Evolutionary conservation across 2,888 invertebrate species (phyloP).

Genomic region (Ochlodes sylvanus): DNA sequence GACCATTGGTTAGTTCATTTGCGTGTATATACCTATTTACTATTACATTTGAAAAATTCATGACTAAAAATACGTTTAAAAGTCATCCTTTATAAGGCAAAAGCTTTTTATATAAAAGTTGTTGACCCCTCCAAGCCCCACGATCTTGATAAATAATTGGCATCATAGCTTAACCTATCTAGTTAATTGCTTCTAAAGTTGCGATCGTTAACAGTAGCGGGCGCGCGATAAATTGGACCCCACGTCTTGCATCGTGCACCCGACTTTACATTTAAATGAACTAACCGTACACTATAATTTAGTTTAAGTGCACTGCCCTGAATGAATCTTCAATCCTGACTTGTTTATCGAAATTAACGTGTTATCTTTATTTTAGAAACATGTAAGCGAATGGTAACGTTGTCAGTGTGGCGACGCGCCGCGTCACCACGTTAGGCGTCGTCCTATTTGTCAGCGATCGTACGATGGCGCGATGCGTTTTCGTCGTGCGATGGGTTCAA

Average conservation of each 20-base stretch:
- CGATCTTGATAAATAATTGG: slow-evolving; percentile 24
- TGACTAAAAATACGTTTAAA: too few species aligned
- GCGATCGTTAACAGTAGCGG: slow-evolving; percentile 33
- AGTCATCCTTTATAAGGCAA: too few species aligned
- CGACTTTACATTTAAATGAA: slow-evolving; percentile 53
- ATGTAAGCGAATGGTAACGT: too few species aligned
- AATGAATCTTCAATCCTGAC: slow-evolving; percentile 12
- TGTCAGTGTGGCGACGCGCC: too few species aligned
- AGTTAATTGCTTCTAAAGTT: slow-evolving; percentile 36
- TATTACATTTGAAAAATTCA: too few species aligned
- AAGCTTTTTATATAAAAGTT: background rate
- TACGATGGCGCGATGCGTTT: too few species aligned
- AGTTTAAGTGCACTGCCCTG: slow-evolving; percentile 15
- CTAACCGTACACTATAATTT: slow-evolving; percentile 25
- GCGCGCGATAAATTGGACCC: slow-evolving; percentile 29
- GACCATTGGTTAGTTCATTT: too few species aligned
- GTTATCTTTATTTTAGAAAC: background rate
- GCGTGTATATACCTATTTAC: too few species aligned
- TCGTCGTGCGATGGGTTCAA: too few species aligned
- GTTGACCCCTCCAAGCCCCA: background rate
- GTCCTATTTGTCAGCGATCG: too few species aligned
- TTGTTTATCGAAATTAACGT: background rate
- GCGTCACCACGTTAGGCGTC: too few species aligned
- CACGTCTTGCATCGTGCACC: slow-evolving; percentile 39
- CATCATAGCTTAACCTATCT: slow-evolving; percentile 30